phyloP scores from a whole-genome alignment of 1,140 invertebrate species.

The Drosophila triauraria region DNA sequence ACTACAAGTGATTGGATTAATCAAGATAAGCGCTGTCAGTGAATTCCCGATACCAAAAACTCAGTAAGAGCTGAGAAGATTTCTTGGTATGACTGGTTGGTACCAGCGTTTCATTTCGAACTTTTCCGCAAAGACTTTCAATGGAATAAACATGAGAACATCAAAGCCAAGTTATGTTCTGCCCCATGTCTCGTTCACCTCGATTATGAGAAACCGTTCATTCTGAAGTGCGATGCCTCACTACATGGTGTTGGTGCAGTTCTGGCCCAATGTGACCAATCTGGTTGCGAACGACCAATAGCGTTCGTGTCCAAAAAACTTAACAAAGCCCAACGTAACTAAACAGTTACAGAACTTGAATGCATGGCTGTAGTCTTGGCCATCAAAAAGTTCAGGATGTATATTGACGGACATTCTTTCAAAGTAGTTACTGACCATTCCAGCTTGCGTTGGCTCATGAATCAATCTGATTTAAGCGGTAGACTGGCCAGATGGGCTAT shows the following conservation, averaged over 20 bases:
- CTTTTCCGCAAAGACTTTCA: no score
- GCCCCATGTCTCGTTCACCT: not conserved
- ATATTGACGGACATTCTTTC: no score
- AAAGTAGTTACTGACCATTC: no score
- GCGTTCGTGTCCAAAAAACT: not conserved
- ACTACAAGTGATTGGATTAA: not conserved
- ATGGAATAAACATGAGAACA: not conserved
- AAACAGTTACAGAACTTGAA: not conserved
- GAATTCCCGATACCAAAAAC: no score
- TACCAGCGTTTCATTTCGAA: no score
- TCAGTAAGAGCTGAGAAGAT: no score
- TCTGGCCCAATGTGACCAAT: not conserved
- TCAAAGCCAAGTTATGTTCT: not conserved
- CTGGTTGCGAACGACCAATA: not conserved
- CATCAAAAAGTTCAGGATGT: no score
- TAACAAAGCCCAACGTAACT: conserved; percentile 1
- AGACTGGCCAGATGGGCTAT: no score
- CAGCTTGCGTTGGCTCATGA: no score
- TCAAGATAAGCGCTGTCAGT: not conserved
- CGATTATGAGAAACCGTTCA: not conserved
- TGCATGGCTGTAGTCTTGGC: no score
- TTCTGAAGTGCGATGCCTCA: not conserved
- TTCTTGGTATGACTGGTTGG: not conserved
- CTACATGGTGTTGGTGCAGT: conserved; percentile 1
- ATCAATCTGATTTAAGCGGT: no score